Evolutionary conservation across 2,888 invertebrate species (phyloP).

Genomic region (Chalcis sispes): DNA sequence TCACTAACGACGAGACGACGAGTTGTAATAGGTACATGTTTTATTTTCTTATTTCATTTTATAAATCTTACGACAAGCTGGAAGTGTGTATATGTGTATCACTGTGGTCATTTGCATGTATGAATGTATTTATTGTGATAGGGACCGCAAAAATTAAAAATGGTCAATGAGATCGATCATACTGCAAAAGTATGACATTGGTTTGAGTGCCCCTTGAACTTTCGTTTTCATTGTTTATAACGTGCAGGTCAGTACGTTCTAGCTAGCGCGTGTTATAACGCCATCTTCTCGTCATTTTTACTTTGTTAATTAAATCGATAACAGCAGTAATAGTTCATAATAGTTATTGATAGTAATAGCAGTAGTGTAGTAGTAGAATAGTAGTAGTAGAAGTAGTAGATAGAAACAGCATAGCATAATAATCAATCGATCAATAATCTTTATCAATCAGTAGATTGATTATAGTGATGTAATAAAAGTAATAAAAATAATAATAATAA

Average conservation of each 20-base stretch:
- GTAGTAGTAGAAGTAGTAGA: slow-evolving; percentile 56
- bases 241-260: slow-evolving; percentile 66
- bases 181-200: slow-evolving; percentile 64
- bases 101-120: slow-evolving; percentile 53
- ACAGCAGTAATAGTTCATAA: slow-evolving; percentile 67
- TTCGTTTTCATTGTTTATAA: slow-evolving; percentile 55
- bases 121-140: slow-evolving; percentile 46
- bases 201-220: slow-evolving; percentile 64
- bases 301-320: slow-evolving; percentile 71
- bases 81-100: slow-evolving; percentile 65
- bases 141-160: slow-evolving; percentile 66
- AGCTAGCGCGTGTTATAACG: slow-evolving; percentile 69
- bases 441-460: slow-evolving; percentile 51
- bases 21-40: slow-evolving; percentile 38
- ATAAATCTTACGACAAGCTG: slow-evolving; percentile 62
- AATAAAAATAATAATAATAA: slow-evolving; percentile 42
- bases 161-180: slow-evolving; percentile 75
- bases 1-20: slow-evolving; percentile 54
- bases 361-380: slow-evolving; percentile 53
- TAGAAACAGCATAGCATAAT: slow-evolving; percentile 64
- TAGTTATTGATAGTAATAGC: slow-evolving; percentile 58
- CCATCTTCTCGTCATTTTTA: slow-evolving; percentile 38
- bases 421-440: slow-evolving; percentile 63
- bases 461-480: too few relatives aligned
- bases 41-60: slow-evolving; percentile 36